A percentile compares a stretch with the other conserved stretches of the same genome.
phyloP scores from a whole-genome alignment of 2,113 vertebrate species.

The Morone chrysops region DNA sequence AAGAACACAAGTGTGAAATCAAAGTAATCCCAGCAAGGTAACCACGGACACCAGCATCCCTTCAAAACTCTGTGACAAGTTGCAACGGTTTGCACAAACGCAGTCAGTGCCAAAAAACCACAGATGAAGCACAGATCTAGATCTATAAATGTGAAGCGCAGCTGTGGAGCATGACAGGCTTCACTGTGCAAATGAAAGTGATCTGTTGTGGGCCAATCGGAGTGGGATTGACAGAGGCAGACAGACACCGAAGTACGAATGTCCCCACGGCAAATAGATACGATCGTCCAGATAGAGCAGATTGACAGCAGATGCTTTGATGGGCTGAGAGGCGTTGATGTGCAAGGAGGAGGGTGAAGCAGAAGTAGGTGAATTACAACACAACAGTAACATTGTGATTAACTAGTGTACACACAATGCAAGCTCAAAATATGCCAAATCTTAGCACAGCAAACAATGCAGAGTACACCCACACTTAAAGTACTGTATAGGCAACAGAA shows the following conservation, averaged over 20 bases:
- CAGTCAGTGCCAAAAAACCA: conserved; percentile 6
- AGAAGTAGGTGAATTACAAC: conserved; percentile 42
- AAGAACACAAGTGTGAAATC: conserved; percentile 49
- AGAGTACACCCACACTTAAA: conserved; percentile 61
- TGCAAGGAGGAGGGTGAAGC: conserved; percentile 4
- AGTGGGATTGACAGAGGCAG: conserved; percentile 37
- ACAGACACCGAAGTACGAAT: conserved; percentile 33
- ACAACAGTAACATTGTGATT: conserved; percentile 41
- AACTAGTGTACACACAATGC: conserved; percentile 44
- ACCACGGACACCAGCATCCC: conserved; percentile 7
- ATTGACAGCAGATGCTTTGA: conserved; percentile 60
- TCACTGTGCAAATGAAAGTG: conserved; percentile 47
- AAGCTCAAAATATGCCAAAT: conserved; percentile 56
- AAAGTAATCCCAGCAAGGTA: conserved; percentile 39
- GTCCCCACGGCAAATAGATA: conserved; percentile 66
- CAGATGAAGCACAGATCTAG: conserved; percentile 1
- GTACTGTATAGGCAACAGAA: conserved; percentile 56
- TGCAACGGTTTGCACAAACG: background rate
- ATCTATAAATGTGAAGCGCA: conserved; percentile 38
- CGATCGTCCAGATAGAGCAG: conserved; percentile 51
- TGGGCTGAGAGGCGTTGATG: conserved; percentile 17
- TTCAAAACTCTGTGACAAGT: conserved; percentile 32
- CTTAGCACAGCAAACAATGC: conserved; percentile 64
- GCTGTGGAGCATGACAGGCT: conserved; percentile 41
- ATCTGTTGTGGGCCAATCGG: conserved; percentile 47